phyloP scores from a whole-genome alignment of 2,113 vertebrate species.

The Syngnathus typhle region DNA sequence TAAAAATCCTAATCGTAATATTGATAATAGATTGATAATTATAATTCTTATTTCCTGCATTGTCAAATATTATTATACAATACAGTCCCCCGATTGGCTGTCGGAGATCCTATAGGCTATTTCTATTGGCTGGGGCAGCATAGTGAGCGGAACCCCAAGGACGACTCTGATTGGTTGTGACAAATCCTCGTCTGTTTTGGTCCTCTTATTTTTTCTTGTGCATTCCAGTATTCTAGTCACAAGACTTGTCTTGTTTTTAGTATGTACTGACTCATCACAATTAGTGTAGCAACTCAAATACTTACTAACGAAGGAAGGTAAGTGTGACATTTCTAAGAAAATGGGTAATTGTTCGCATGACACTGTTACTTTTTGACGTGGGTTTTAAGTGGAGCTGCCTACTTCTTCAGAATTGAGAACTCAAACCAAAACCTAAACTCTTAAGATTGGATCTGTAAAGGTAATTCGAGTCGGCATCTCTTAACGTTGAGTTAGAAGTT shows the following conservation, averaged over 20 bases:
- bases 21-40: too few relatives aligned
- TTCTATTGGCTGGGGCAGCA: not conserved
- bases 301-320: conserved; percentile 18
- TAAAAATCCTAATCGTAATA: too few relatives aligned
- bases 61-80: too few relatives aligned
- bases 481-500: not conserved
- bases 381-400: not conserved
- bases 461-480: not conserved
- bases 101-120: not conserved
- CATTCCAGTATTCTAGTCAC: not conserved
- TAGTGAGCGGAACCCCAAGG: too few relatives aligned
- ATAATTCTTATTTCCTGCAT: too few relatives aligned
- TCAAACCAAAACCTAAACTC: not conserved
- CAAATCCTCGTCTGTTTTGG: not conserved
- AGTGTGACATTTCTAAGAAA: conserved; percentile 5
- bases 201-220: not conserved
- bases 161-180: conserved; percentile 20
- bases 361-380: not conserved
- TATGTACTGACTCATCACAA: not conserved
- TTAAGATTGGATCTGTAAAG: not conserved
- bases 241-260: not conserved
- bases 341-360: not conserved
- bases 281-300: not conserved
- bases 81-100: conserved; percentile 6
- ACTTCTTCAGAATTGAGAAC: too few relatives aligned